These are phyloP conservation scores for Drosophila tsacasi DNA, from an alignment of 1,140 invertebrate species.

Conservation along the genomic window DNA sequence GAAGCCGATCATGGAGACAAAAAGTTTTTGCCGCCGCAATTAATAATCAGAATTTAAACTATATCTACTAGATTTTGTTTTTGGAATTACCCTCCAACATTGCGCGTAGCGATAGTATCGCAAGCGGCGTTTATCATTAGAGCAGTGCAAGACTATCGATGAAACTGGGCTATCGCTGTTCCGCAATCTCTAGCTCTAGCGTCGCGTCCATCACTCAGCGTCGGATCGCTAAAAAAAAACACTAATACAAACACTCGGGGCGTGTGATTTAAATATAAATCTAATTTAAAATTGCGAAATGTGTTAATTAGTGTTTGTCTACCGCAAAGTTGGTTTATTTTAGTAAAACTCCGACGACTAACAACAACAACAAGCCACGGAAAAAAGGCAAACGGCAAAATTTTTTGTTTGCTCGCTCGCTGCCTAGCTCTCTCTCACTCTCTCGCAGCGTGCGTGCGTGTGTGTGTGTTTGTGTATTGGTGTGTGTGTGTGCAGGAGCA, in stretches of 20 bases:
- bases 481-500: slow-evolving; percentile 42
- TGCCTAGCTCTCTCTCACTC: slow-evolving; percentile 13
- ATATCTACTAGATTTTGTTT: background rate
- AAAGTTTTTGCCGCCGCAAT: background rate
- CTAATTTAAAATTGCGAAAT: slow-evolving; percentile 4
- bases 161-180: background rate
- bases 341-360: slow-evolving; percentile 9
- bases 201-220: slow-evolving; percentile 12
- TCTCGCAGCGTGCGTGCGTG: slow-evolving; percentile 18
- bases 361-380: slow-evolving; percentile 23
- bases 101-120: background rate
- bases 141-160: background rate
- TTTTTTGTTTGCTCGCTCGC: slow-evolving; percentile 37
- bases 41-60: background rate
- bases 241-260: slow-evolving; percentile 21
- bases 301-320: slow-evolving; percentile 9
- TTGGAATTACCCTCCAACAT: background rate
- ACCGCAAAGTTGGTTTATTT: slow-evolving; percentile 4
- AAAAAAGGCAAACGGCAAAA: slow-evolving; percentile 35
- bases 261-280: slow-evolving; percentile 17
- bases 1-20: too few relatives aligned
- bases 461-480: slow-evolving; percentile 28
- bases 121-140: background rate
- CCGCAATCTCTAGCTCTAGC: background rate
- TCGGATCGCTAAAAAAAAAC: slow-evolving; percentile 10